These are phyloP conservation scores for Geotrupes spiniger DNA, from an alignment of 2,888 invertebrate species.

Conservation along the genomic window DNA sequence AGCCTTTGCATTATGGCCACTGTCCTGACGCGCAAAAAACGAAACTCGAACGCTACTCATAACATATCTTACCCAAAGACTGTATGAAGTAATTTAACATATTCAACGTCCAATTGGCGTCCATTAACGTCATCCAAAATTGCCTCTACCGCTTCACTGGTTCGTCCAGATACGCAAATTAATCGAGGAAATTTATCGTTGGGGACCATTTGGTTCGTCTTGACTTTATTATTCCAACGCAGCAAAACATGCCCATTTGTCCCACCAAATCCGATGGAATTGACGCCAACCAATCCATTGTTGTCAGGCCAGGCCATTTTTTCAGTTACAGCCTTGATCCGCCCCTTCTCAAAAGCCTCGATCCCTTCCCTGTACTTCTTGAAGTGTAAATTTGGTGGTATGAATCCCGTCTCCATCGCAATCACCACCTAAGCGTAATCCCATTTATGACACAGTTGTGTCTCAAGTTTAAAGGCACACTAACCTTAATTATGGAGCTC, in stretches of 20 bases:
- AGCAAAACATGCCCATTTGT: slow-evolving; percentile 73
- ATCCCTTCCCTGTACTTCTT: slow-evolving; percentile 51
- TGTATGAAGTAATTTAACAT: slow-evolving; percentile 36
- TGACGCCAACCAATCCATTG: slow-evolving; percentile 73
- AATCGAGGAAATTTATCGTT: slow-evolving; percentile 67
- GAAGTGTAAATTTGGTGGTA: slow-evolving; percentile 87
- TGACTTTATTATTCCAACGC: slow-evolving; percentile 58
- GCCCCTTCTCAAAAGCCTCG: slow-evolving; percentile 59
- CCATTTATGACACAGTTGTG: too few relatives aligned
- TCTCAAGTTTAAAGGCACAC: too few relatives aligned
- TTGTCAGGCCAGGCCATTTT: slow-evolving; percentile 60
- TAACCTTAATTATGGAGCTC: slow-evolving; percentile 76
- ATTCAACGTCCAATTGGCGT: slow-evolving; percentile 40
- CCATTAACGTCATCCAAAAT: slow-evolving; percentile 62
- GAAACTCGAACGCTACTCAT: too few relatives aligned
- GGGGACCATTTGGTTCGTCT: slow-evolving; percentile 63
- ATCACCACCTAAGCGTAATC: slow-evolving; percentile 53
- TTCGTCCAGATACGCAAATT: slow-evolving; percentile 71
- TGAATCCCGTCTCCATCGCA: slow-evolving; percentile 73
- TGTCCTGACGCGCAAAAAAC: not conserved
- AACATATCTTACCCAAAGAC: not conserved
- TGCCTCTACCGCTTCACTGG: slow-evolving; percentile 66
- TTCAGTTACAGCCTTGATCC: slow-evolving; percentile 71
- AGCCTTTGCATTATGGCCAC: too few relatives aligned
- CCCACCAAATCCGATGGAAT: slow-evolving; percentile 92